Evolutionary conservation across 2,797 vertebrate genomes (phyloP), one percentile per base, ranked within the genome.

Genomic region (Austrolebias charrua): DNA sequence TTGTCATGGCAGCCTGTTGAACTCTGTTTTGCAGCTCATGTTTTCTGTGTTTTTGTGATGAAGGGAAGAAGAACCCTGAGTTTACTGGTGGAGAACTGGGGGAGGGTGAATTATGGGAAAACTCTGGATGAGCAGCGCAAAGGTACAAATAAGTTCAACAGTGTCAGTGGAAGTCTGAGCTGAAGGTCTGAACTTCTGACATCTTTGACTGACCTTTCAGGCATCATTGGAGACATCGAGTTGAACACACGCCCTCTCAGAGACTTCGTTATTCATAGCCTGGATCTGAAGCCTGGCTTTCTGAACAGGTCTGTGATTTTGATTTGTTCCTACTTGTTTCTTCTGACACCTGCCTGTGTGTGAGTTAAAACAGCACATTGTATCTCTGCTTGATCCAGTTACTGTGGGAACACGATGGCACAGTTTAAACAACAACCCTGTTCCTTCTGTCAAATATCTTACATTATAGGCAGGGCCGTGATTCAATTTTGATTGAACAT

Each of bases 11-110:
- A 3, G 24, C 24, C 24, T 24, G 24, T 24, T 24, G 24, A 24
- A 24, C 24, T 24, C 46, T 60, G 18, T 52, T 53, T 63, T 56
- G 29, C 35, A 9, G 29, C 15, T 73, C 35, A 42, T 60, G 15
- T 70, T 70, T 76, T 60, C 35, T 82, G 48, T 62, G 24, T 79
- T 40, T 71, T 51, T 45, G 19, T 16, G 20, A 46, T 49, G 7
- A 82, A 98, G 96, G 94, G 90, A 40, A 93, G 92, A 78, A 91
- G 92, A 71, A 89, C 88, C 49, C 87, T 98, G 49, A 89, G 93
- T 71, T 89, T 98, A 56, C 79, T 98, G 80, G 96, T 96, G 47
- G 96, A 98, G 84, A 96, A 97, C 87, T 86, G 93, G 0, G 96
- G 96, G 58, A 91, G 96, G 19, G 96, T 96, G 81, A 97, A 97